Evolutionary conservation across 2,113 vertebrate genomes (phyloP).

Genomic region (Proteles cristata): DNA sequence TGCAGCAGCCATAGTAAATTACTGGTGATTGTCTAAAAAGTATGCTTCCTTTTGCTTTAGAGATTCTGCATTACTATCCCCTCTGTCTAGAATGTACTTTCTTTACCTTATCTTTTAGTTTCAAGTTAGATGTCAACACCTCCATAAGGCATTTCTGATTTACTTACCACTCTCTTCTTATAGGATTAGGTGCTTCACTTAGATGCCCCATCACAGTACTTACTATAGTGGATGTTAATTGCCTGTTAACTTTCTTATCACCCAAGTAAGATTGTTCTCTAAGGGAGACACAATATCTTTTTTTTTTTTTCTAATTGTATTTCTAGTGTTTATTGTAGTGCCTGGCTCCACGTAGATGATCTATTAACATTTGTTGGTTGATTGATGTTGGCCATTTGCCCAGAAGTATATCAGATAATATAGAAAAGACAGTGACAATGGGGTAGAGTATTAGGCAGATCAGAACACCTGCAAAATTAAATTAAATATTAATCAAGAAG

Average conservation of each 20-base stretch:
- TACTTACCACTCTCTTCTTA: not conserved
- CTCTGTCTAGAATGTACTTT: not conserved
- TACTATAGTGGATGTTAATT: not conserved
- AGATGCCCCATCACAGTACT: not conserved
- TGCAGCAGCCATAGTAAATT: not conserved
- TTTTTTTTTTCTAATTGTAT: not conserved
- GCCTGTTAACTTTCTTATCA: not conserved
- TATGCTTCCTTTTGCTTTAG: not conserved
- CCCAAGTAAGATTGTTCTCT: not conserved
- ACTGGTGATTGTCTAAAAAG: not conserved
- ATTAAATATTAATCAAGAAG: constrained; percentile 20
- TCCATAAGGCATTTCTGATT: not conserved
- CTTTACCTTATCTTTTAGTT: not conserved
- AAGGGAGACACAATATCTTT: not conserved
- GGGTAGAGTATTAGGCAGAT: not conserved
- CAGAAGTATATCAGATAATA: not conserved
- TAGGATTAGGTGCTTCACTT: not conserved
- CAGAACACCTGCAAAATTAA: not conserved
- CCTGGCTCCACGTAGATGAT: not conserved
- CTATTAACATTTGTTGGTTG: not conserved
- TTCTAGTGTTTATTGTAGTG: not conserved
- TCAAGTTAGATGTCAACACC: not conserved
- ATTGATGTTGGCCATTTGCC: not conserved
- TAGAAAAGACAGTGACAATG: not conserved
- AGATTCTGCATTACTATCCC: not conserved